Conservation (phyloP, 2,797 vertebrate genomes). For the Poecile montanus region DNA sequence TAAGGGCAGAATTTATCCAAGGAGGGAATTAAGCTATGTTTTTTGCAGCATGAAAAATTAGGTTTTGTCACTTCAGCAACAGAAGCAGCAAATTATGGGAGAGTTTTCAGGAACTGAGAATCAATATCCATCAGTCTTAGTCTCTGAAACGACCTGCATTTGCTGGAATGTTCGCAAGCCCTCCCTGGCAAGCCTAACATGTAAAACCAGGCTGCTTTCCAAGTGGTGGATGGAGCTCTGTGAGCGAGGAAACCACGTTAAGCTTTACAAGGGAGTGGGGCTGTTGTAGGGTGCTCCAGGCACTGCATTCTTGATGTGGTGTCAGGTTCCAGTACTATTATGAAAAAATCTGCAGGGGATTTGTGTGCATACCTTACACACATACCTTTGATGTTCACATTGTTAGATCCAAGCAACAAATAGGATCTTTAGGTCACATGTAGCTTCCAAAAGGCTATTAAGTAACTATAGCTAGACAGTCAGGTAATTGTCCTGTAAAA, state of each 20-base stretch:
- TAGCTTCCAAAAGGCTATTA: conserved; percentile 53
- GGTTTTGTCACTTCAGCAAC: background rate
- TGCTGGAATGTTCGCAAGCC: conserved; percentile 18
- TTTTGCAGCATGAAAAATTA: background rate
- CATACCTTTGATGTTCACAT: conserved; percentile 60
- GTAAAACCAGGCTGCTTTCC: conserved; percentile 16
- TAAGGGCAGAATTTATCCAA: background rate
- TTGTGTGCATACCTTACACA: conserved; percentile 54
- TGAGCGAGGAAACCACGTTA: conserved; percentile 8
- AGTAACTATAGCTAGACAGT: conserved; percentile 59
- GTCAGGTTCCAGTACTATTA: conserved; percentile 68
- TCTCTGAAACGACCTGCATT: background rate
- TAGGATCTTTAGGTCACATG: conserved; percentile 39
- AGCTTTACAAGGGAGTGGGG: background rate
- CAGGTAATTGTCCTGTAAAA: conserved; percentile 53
- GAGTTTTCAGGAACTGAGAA: background rate
- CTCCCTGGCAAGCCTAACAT: background rate
- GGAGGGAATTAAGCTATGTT: background rate
- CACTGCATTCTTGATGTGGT: conserved; percentile 58
- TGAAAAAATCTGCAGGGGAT: conserved; percentile 57
- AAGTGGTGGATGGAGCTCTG: background rate
- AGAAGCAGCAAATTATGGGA: background rate
- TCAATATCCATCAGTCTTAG: background rate
- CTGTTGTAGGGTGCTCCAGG: conserved; percentile 51
- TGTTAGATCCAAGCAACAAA: conserved; percentile 47